These are phyloP conservation scores for Morpho achilles DNA, from an alignment of 2,888 invertebrate genomes.

Conservation along the genomic window DNA sequence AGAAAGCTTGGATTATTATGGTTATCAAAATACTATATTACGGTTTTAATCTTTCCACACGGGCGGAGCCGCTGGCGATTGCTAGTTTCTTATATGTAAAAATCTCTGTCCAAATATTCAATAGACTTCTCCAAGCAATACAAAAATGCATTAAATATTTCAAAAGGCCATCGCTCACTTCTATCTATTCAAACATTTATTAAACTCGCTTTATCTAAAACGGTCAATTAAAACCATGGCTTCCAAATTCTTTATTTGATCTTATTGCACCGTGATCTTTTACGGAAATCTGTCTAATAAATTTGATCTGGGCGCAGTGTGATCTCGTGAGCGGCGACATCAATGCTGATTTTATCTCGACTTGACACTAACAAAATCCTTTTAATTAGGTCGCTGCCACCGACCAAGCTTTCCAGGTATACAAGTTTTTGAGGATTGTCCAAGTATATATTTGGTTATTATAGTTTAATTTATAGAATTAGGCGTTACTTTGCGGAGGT, in stretches of 20 bases:
- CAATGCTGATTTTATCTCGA: slow-evolving; percentile 63
- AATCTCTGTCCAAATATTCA: not conserved
- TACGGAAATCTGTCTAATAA: slow-evolving; percentile 21
- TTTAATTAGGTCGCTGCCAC: slow-evolving; percentile 66
- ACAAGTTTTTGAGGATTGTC: not conserved
- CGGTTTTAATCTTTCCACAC: too few species aligned
- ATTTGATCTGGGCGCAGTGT: slow-evolving; percentile 22
- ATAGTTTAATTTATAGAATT: too few species aligned
- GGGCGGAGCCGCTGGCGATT: too few species aligned
- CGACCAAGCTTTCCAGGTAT: slow-evolving; percentile 6
- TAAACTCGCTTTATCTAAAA: slow-evolving; percentile 22
- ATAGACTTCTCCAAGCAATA: not conserved
- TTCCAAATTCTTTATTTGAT: slow-evolving; percentile 21
- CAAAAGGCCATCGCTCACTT: not conserved
- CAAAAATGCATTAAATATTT: not conserved
- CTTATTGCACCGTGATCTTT: slow-evolving; percentile 20
- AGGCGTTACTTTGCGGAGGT: too few species aligned
- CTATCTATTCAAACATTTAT: slow-evolving; percentile 12
- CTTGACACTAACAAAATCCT: slow-evolving; percentile 77
- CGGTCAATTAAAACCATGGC: slow-evolving; percentile 24
- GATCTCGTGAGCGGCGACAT: slow-evolving; percentile 45
- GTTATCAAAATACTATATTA: too few species aligned
- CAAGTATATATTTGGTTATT: not conserved
- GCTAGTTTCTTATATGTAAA: not conserved
- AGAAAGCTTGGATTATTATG: too few species aligned